These are phyloP conservation scores for Punctoribates punctum DNA, from an alignment of 2,888 invertebrate genomes.

Conservation along the genomic window DNA sequence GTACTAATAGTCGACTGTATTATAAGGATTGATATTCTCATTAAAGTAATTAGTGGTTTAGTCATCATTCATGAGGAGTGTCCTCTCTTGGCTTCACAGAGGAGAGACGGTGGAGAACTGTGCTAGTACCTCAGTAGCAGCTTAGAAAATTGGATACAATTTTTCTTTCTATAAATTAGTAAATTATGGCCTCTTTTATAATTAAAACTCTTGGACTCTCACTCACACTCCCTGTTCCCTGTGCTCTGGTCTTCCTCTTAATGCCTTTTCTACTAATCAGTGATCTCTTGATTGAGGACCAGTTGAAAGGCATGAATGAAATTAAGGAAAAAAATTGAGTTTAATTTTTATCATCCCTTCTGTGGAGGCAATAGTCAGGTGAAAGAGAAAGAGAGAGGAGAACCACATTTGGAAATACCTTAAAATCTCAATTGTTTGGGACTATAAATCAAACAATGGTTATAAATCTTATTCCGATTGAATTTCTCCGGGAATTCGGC, in stretches of 20 bases:
- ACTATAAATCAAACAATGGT: constrained; percentile 18
- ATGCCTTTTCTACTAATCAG: neutral
- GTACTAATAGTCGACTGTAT: neutral
- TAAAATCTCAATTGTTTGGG: constrained; percentile 1
- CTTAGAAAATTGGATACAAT: too few relatives aligned
- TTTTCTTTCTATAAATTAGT: constrained; percentile 19
- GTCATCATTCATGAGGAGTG: constrained; percentile 20
- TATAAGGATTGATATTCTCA: constrained; percentile 20
- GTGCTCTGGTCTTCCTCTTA: neutral
- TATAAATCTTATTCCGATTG: constrained; percentile 6
- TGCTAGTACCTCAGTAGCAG: too few relatives aligned
- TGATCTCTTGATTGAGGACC: constrained; percentile 16
- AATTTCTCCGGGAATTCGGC: neutral
- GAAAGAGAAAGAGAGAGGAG: too few relatives aligned
- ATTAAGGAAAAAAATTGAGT: neutral
- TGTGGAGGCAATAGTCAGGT: too few relatives aligned
- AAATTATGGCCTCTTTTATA: constrained; percentile 22
- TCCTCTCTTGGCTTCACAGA: neutral
- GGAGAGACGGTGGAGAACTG: too few relatives aligned
- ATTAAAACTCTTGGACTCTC: constrained; percentile 11
- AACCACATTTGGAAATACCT: neutral
- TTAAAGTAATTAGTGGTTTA: constrained; percentile 33
- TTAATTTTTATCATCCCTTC: neutral
- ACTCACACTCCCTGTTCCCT: neutral
- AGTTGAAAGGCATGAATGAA: constrained; percentile 33